Base-by-base conservation (phyloP, 2,888 invertebrate genomes). In the Cephus nigrinus region DNA sequence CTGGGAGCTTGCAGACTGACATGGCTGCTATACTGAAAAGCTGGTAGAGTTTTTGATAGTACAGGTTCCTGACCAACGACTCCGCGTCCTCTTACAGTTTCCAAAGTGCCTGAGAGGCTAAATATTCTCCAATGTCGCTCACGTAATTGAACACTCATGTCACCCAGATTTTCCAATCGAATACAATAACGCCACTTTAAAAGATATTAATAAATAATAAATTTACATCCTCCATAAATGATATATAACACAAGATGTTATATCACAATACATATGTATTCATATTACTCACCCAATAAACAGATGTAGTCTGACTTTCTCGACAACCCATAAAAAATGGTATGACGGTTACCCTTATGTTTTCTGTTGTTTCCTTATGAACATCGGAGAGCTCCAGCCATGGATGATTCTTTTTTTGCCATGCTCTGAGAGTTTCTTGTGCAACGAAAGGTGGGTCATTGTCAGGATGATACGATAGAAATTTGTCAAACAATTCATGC, bases 91-190 rank as follows among this genome's bases (percentile, higher is more conserved):
- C 98, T 94, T 2, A 97, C 97, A 0, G 98, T 98, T 93, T 99
- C 98, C 87, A 99, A 92, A 23, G 98, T 98, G 76, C 97, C 97
- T 76, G 96, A 97, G 80, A 99, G 93, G 68, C 98, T 98, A 92
- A 99, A 99, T 90, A 99, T 99, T 85, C 98, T 94, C 99, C 99
- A 99, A 92, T 99, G 98, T n/a, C 99, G 93, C 93, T 99, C 98
- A 80, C 99, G 94, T 74, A 99, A 92, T 90, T 98, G 98, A 3
- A 99, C 97, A 76, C 97, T 96, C 77, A 96, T 93, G 68, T 96
- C 94, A 1, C 98, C 97, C 77, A 98, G 93, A 92, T 99, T 99
- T 93, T 99, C 99, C 84, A 99, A 93, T 32, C 99, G 94, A 89
- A 99, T 98, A 90, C 98, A 98, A 92, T 99, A 99, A 71, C 99